Base-by-base conservation (phyloP, 2,797 vertebrate species). In the Rhinogobio ventralis region DNA sequence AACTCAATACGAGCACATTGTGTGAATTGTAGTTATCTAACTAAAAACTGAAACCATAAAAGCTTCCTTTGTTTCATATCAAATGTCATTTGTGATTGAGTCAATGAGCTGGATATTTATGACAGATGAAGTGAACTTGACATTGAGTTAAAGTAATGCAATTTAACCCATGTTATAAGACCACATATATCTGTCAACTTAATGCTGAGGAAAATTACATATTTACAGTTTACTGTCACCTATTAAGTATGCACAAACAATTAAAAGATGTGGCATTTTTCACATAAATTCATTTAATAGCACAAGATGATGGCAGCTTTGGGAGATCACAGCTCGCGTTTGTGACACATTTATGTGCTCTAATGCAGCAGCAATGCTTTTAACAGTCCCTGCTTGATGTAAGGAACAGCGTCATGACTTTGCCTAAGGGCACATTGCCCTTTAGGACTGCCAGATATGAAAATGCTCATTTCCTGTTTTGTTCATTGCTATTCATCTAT, bases 211-310 rank as follows among this genome's bases (percentile, higher is more conserved):
- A 57, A 57, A 67, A 75, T 23, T 57, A 57, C 25, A 74, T 57
- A 33, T 49, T 74, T 73, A 57, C 28, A 57, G 66, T 53, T 73
- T 55, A 67, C 55, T 69, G 49, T 75, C 36, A 46, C 5, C 64
- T 23, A 62, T 60, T 71, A 84, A 77, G 57, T 17, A 87, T 28
- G 69, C 81, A 79, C 67, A 86, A 45, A 33, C 42, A 67, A 33
- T 60, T 51, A 49, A 83, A 73, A 82, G 33, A 62, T 49, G 80
- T 67, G 46, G 19, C 36, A 53, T 57, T 64, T 84, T 86, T 33
- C 45, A 79, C 46, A 86, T 82, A 85, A 86, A 88, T 82, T 62
- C 53, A 45, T 23, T 81, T 72, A 74, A 82, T 73, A 36, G 75
- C 72, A 25, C 28, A 42, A 39, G 76, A 60, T 75, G 72, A 73